A percentile compares a stretch with the other conserved stretches of the same genome.
These are phyloP conservation scores for Luscinia luscinia DNA, from an alignment of 2,797 vertebrate species.

Conservation along the genomic window DNA sequence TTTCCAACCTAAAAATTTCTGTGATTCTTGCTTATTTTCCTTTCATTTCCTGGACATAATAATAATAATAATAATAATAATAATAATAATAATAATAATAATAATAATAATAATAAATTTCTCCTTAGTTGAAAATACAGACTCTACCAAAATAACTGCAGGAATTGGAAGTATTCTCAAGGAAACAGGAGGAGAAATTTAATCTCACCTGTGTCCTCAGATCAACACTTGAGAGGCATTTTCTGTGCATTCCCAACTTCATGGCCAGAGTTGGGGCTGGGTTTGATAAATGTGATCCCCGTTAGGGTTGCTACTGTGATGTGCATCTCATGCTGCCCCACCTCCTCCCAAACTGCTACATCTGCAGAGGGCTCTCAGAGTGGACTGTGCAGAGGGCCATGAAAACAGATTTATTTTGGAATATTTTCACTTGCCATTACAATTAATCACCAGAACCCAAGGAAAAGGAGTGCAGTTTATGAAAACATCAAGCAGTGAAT, in stretches of 20 bases:
- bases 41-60: neutral
- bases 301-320: neutral
- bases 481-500: conserved; percentile 44
- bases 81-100: too few species aligned
- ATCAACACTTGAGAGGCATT: neutral
- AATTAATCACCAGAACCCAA: conserved; percentile 51
- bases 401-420: conserved; percentile 35
- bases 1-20: neutral
- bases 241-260: neutral
- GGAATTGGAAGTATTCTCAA: neutral
- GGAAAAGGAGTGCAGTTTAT: conserved; percentile 1
- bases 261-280: neutral
- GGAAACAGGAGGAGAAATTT: neutral
- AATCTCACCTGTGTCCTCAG: neutral
- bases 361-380: neutral
- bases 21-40: neutral
- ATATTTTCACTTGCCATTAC: conserved; percentile 50
- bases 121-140: neutral
- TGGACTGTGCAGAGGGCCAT: neutral
- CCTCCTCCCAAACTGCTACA: neutral
- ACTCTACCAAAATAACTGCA: neutral
- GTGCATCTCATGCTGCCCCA: neutral
- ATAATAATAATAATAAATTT: neutral
- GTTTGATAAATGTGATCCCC: neutral
- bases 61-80: too few species aligned